Base-by-base conservation (phyloP, 2,888 invertebrate genomes). In the Calephelis perditalis region DNA sequence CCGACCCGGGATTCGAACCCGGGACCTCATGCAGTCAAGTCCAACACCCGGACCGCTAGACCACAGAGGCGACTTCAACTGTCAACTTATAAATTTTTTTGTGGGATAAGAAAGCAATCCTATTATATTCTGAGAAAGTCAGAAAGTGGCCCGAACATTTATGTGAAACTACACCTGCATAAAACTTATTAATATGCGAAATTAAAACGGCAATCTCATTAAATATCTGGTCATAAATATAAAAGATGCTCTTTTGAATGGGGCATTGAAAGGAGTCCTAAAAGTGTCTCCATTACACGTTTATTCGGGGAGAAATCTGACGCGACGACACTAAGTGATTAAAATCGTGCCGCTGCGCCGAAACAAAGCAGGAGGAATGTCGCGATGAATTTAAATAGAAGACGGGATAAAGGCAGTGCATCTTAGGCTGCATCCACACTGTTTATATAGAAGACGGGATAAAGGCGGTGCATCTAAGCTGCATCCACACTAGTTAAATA, bases 321-420 rank as follows among this genome's bases (percentile, higher is more conserved):
- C 73, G 79, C 81, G 81, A 73, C 76, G 74, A 75, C 74, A 74
- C 81, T 86, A 83, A 86, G 86, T 87, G 86, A 88, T 87, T 86
- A 86, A 84, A 84, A 81, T 81, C 79, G 80, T 77, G 78, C 74
- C 74, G 74, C 75, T 74, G 81, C 78, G 70, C 70, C 66, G 71
- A 73, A 73, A 86, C 84, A 86, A 84, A 84, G 82, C 71, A 71
- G 71, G 72, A 72, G 77, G 75, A 82, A 78, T 77, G 81, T 81
- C 75, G 76, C 76, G 84, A 84, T 84, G 84, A 83, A 86, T 86
- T 85, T 85, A 82, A 86, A 86, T 84, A 80, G 79, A 64, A 58
- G 57, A 58, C 55, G 54, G 60, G 78, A 75, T 70, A 66, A 68
- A 74, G 75, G 82, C 82, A 81, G 80, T 80, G 72, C 69, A 66